A percentile compares a stretch with the other conserved stretches of the same genome.
These are phyloP conservation scores for Napeogenes sylphis DNA, from an alignment of 2,888 invertebrate genomes.

Conservation along the genomic window DNA sequence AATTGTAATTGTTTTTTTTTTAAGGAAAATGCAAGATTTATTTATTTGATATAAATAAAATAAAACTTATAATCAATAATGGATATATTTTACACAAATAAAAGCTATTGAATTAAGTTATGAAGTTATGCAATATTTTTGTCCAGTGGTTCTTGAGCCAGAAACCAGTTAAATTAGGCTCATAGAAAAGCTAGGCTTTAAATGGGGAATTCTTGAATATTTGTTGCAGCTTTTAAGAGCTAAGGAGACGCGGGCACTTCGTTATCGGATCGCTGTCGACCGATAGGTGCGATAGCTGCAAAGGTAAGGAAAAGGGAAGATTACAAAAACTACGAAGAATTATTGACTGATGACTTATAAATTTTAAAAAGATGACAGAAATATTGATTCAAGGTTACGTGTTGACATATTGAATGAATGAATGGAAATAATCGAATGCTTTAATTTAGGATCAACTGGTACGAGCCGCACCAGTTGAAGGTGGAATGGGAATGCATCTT, in stretches of 20 bases:
- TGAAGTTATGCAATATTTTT: slow-evolving; percentile 9
- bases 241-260: slow-evolving; percentile 60
- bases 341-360: not conserved
- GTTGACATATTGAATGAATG: not conserved
- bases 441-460: slow-evolving; percentile 89
- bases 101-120: too few species aligned
- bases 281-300: slow-evolving; percentile 52
- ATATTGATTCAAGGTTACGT: not conserved
- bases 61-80: too few species aligned
- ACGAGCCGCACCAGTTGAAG: slow-evolving; percentile 92
- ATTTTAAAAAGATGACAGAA: not conserved
- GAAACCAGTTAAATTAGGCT: slow-evolving; percentile 30
- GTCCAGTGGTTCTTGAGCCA: slow-evolving; percentile 49
- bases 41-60: too few species aligned
- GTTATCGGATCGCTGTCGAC: slow-evolving; percentile 50
- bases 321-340: not conserved
- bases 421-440: slow-evolving; percentile 15
- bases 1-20: too few species aligned
- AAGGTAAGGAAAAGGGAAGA: slow-evolving; percentile 60
- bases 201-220: slow-evolving; percentile 75
- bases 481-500: slow-evolving; percentile 97
- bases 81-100: too few species aligned
- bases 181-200: slow-evolving; percentile 56
- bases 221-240: slow-evolving; percentile 75
- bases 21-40: too few species aligned